Evolutionary conservation across 2,888 invertebrate species (phyloP).

Genomic region (Drosophila fulvimacula): DNA sequence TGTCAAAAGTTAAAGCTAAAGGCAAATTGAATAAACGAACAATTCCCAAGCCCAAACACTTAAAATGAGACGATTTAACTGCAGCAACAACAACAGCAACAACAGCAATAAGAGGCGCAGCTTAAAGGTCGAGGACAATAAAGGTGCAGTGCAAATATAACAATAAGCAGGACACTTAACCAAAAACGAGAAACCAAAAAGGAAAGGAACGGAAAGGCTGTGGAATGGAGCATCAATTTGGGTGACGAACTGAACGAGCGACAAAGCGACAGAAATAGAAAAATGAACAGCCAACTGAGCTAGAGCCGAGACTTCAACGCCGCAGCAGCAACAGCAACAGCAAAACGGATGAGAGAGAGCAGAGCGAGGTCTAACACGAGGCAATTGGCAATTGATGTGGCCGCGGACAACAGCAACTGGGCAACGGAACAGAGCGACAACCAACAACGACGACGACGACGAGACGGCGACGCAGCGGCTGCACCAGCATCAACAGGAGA

Average conservation of each 20-base stretch:
- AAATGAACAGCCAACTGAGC: conserved; percentile 35
- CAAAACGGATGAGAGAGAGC: conserved; percentile 21
- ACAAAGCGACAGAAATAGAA: conserved; percentile 8
- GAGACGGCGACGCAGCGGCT: conserved; percentile 16
- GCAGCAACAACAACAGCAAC: conserved; percentile 36
- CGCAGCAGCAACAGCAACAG: conserved; percentile 8
- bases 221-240: conserved; percentile 67
- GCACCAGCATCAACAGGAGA: conserved; percentile 4
- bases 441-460: neutral
- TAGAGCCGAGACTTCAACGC: conserved; percentile 16
- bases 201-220: conserved; percentile 19
- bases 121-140: conserved; percentile 54
- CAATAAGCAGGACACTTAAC: conserved; percentile 29
- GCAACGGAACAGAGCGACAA: conserved; percentile 32
- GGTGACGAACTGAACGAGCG: conserved; percentile 47
- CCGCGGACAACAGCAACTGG: conserved; percentile 28
- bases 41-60: conserved; percentile 25
- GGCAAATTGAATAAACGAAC: conserved; percentile 37
- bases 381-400: conserved; percentile 44
- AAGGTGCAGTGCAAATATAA: conserved; percentile 35
- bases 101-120: conserved; percentile 18
- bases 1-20: conserved; percentile 56
- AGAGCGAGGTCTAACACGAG: conserved; percentile 8
- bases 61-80: conserved; percentile 61
- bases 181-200: neutral